Evolutionary conservation across 2,113 vertebrate species (phyloP), one percentile per base, ranked within the genome.

Genomic region (Semicossyphus pulcher): DNA sequence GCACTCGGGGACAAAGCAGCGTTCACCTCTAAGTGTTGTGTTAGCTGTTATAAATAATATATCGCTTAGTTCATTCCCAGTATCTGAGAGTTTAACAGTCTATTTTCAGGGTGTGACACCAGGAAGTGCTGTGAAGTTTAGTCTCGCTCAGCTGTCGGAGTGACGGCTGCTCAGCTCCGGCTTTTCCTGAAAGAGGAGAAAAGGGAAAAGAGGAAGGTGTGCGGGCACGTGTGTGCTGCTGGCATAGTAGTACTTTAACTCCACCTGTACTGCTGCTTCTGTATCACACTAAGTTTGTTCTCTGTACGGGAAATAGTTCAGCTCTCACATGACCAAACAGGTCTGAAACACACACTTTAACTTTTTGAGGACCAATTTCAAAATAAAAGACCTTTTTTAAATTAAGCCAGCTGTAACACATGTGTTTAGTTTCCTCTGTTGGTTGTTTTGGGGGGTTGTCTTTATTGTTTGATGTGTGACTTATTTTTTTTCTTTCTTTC

Each of bases 81-180:
- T 67, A 49, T 64, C 49, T 63, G 26, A 47, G 59, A 79, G 67
- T 75, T 60, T 67, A 74, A 54, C 72, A 44, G 72, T 68, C 72
- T 86, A 69, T 82, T 82, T 80, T 62, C 65, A 37, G 69, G 78
- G 72, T 78, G 78, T 72, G 73, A 82, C 75, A 65, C 64, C 20
- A 2, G 7, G 39, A 47, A 51, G 52, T 47, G 72, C 64, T 79
- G 60, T 84, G 77, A 86, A 76, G 70, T 60, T 61, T 61, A 66
- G 60, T 78, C 41, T 80, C 56, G 41, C 37, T 74, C 60, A 25
- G 20, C 71, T 61, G 75, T 2, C 14, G 21, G 66, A 23, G 56
- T 61, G 69, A 78, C 23, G 5, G 70, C 47, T 56, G 68, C 68
- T 74, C 60, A 31, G 45, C 62, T 51, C 7, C 60, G 32, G 52